A percentile compares a stretch with the other conserved stretches of the same genome.
Conservation (phyloP, 2,797 vertebrate genomes). For the Macropus fuliginosus region DNA sequence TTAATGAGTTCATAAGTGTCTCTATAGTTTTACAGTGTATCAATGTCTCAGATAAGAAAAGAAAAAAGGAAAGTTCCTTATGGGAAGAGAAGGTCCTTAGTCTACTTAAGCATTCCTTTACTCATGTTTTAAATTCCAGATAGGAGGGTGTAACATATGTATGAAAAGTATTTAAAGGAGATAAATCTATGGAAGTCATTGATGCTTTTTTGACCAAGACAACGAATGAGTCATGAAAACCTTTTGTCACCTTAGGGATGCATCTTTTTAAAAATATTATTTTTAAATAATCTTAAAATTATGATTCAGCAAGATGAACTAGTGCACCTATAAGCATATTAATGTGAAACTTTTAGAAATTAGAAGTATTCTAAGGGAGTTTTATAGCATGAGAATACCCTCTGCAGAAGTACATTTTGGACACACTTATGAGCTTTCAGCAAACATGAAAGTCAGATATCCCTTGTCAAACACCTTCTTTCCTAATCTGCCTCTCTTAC, state of each 20-base stretch:
- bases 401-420: conserved; percentile 64
- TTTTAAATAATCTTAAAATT: not conserved
- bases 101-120: conserved; percentile 67
- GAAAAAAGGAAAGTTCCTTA: conserved; percentile 58
- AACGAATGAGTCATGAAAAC: conserved; percentile 56
- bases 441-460: conserved; percentile 52
- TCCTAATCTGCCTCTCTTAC: not conserved
- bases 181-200: conserved; percentile 62
- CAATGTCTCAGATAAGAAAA: conserved; percentile 63
- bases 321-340: not conserved
- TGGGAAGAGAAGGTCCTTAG: conserved; percentile 61
- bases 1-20: conserved; percentile 58
- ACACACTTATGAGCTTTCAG: conserved; percentile 4
- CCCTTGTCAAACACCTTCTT: conserved; percentile 44
- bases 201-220: conserved; percentile 63
- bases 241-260: conserved; percentile 49
- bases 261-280: conserved; percentile 35
- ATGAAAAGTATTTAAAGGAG: conserved; percentile 57
- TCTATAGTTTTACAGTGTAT: conserved; percentile 47
- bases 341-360: conserved; percentile 60
- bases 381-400: conserved; percentile 70
- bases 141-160: conserved; percentile 62
- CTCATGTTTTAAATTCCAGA: conserved; percentile 62
- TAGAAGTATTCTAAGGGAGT: conserved; percentile 63
- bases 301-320: not conserved